These are phyloP conservation scores for Oryzias dopingdopingensis DNA, from an alignment of 2,797 vertebrate genomes.

Conservation along the genomic window DNA sequence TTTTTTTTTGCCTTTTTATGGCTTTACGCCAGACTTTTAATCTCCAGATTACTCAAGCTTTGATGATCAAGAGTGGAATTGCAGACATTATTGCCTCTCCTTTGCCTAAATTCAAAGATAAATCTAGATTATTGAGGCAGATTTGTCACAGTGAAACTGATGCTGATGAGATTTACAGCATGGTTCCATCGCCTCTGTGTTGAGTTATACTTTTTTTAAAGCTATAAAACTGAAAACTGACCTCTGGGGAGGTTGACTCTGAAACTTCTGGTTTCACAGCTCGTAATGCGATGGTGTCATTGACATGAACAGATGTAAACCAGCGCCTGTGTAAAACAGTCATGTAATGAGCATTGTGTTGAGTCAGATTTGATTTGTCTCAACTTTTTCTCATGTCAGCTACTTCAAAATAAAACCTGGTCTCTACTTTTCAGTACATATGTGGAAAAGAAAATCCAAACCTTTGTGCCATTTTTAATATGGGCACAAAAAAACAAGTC, in stretches of 20 bases:
- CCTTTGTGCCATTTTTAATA: too few relatives aligned
- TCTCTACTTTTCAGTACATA: too few relatives aligned
- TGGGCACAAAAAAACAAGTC: too few relatives aligned
- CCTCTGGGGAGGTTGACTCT: constrained; percentile 50
- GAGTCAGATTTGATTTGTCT: constrained; percentile 3
- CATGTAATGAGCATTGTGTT: constrained; percentile 32
- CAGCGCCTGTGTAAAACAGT: constrained; percentile 14
- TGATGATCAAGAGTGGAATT: constrained; percentile 5
- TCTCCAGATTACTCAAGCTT: constrained; percentile 18
- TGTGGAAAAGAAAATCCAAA: too few relatives aligned
- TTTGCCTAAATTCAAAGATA: constrained; percentile 16
- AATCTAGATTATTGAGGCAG: constrained; percentile 24
- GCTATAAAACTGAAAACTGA: constrained; percentile 41
- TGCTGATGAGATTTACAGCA: constrained; percentile 46
- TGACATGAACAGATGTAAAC: constrained; percentile 58
- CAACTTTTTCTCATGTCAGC: neutral
- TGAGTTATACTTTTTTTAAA: constrained; percentile 53
- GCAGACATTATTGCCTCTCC: constrained; percentile 11
- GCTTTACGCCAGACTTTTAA: constrained; percentile 11
- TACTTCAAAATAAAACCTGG: neutral
- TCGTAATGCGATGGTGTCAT: constrained; percentile 53
- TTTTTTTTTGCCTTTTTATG: constrained; percentile 11
- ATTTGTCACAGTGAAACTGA: constrained; percentile 32
- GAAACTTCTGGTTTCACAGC: constrained; percentile 61
- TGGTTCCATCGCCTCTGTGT: constrained; percentile 33